Evolutionary conservation across 2,888 invertebrate genomes (phyloP).

Genomic region (Cotesia congregata): DNA sequence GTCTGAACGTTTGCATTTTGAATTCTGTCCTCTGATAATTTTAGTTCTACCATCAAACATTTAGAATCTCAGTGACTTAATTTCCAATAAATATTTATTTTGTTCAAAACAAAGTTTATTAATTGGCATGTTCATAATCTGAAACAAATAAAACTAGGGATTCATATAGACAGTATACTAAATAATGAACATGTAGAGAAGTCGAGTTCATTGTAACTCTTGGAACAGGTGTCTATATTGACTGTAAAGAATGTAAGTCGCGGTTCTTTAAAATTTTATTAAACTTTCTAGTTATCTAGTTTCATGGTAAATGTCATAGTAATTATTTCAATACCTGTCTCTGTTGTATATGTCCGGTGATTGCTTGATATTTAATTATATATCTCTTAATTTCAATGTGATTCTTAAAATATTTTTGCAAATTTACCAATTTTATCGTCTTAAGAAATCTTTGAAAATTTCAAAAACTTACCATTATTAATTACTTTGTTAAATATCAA

Average conservation of each 20-base stretch:
- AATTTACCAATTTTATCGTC: too few relatives aligned
- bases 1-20: conserved; percentile 37
- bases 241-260: conserved; percentile 53
- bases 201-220: conserved; percentile 37
- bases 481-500: too few relatives aligned
- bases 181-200: conserved; percentile 2
- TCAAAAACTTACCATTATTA: too few relatives aligned
- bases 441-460: too few relatives aligned
- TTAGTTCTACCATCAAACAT: conserved; percentile 8
- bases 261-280: conserved; percentile 57
- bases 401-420: too few relatives aligned
- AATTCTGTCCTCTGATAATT: conserved; percentile 28
- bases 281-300: conserved; percentile 41
- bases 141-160: neutral
- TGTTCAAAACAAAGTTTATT: neutral
- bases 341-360: neutral
- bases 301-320: conserved; percentile 19
- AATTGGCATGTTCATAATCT: neutral
- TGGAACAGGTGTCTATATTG: conserved; percentile 36
- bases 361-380: neutral
- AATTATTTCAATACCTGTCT: neutral
- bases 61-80: neutral
- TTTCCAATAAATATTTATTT: neutral
- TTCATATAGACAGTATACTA: conserved; percentile 4
- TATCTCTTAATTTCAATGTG: neutral